Conservation (phyloP, 2,888 invertebrate genomes). For the Polyploca ridens region DNA sequence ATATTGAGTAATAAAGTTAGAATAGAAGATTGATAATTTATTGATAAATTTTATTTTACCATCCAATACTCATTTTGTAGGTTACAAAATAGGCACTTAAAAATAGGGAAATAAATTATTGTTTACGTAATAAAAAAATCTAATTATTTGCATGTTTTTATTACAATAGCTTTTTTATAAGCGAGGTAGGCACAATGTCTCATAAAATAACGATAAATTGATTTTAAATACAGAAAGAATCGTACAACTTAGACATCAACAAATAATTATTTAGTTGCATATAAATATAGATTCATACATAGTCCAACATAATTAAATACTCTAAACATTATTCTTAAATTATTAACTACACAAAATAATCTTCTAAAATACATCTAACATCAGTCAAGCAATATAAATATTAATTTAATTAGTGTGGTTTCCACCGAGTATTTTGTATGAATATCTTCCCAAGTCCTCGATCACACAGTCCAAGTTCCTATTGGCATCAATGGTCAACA, state of each 20-base stretch:
- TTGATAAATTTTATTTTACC: neutral
- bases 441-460: conserved; percentile 72
- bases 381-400: neutral
- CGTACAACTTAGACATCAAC: too few species aligned
- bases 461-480: conserved; percentile 56
- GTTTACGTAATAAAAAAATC: conserved; percentile 70
- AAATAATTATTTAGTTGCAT: neutral
- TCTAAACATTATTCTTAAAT: neutral
- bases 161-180: conserved; percentile 25
- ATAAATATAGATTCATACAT: neutral
- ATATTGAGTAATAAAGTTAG: neutral
- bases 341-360: neutral
- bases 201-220: too few species aligned
- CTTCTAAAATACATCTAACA: neutral
- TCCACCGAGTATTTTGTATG: conserved; percentile 75
- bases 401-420: conserved; percentile 68
- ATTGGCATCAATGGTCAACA: conserved; percentile 76
- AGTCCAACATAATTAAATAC: conserved; percentile 1
- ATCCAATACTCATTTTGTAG: conserved; percentile 10
- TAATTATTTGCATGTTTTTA: conserved; percentile 34
- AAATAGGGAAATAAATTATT: conserved; percentile 66
- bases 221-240: too few species aligned
- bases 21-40: neutral
- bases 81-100: conserved; percentile 52
- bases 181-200: neutral